Evolutionary conservation across 2,797 vertebrate genomes (phyloP).

Genomic region (Jordanella pulchra): DNA sequence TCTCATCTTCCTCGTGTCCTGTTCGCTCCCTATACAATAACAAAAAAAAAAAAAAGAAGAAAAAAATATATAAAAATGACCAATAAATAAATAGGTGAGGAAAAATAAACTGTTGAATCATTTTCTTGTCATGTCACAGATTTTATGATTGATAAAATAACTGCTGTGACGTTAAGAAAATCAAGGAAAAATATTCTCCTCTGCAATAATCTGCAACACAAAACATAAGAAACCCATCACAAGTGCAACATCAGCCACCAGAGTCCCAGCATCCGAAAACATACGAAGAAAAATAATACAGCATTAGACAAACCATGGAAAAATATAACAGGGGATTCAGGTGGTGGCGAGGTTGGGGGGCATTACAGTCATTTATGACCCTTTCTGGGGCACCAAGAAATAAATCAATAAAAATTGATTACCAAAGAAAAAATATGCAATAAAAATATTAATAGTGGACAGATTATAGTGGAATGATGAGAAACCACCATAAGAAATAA

Average conservation of each 20-base stretch:
- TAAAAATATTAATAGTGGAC: constrained; percentile 59
- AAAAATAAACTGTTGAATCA: constrained; percentile 76
- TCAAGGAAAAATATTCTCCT: constrained; percentile 56
- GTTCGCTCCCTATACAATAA: constrained; percentile 55
- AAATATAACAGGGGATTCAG: constrained; percentile 34
- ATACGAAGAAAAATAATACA: constrained; percentile 60
- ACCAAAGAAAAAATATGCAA: constrained; percentile 47
- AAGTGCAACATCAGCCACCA: constrained; percentile 78
- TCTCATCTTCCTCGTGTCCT: constrained; percentile 51
- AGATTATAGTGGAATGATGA: constrained; percentile 39
- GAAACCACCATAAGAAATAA: constrained; percentile 41
- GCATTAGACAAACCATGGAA: constrained; percentile 64
- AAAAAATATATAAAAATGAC: constrained; percentile 43
- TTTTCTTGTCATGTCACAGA: constrained; percentile 69
- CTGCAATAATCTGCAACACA: constrained; percentile 57
- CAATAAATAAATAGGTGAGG: constrained; percentile 81
- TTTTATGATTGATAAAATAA: constrained; percentile 72
- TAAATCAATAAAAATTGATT: constrained; percentile 48
- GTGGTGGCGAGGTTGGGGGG: background rate
- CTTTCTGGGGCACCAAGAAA: constrained; percentile 53
- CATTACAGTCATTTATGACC: constrained; percentile 65
- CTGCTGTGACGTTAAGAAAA: constrained; percentile 65
- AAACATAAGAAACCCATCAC: constrained; percentile 69
- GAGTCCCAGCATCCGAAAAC: constrained; percentile 63
- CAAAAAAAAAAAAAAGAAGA: constrained; percentile 27